Percentiles rank a stretch among this genome's conserved stretches.
These are phyloP conservation scores for Abrostola tripartita DNA, from an alignment of 2,888 invertebrate species.

Conservation along the genomic window DNA sequence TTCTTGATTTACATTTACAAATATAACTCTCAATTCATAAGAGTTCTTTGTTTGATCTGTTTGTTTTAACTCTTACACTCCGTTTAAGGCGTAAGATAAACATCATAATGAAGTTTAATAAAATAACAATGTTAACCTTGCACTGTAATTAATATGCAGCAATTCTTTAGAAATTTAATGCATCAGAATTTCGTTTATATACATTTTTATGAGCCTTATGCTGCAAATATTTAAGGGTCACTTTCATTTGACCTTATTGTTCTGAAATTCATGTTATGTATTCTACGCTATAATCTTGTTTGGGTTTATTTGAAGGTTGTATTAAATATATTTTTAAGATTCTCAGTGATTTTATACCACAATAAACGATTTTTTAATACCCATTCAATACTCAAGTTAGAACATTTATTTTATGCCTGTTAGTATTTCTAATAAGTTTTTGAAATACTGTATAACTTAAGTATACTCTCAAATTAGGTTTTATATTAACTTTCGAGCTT, in stretches of 20 bases:
- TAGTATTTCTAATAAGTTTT: conserved; percentile 16
- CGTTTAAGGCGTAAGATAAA: too few relatives aligned
- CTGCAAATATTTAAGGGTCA: conserved; percentile 14
- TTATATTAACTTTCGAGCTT: too few relatives aligned
- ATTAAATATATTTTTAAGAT: conserved; percentile 10
- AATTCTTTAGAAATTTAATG: conserved; percentile 12
- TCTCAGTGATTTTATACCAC: conserved; percentile 9
- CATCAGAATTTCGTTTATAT: conserved; percentile 20
- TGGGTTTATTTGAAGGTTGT: conserved; percentile 5
- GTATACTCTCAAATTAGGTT: conserved; percentile 4
- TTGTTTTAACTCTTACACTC: too few relatives aligned
- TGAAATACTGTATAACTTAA: conserved; percentile 23
- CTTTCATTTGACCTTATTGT: conserved; percentile 15
- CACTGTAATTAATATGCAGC: conserved; percentile 4
- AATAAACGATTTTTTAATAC: conserved; percentile 15
- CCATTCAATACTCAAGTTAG: conserved; percentile 7
- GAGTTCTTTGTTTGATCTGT: too few relatives aligned
- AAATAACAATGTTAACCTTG: conserved; percentile 1
- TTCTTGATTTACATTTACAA: too few relatives aligned
- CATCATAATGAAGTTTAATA: neutral
- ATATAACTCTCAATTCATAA: too few relatives aligned
- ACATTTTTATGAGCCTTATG: conserved; percentile 17
- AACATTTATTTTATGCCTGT: conserved; percentile 19
- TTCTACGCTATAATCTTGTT: conserved; percentile 9
- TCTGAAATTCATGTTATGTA: conserved; percentile 27